Evolutionary conservation across 1,140 invertebrate genomes (phyloP), one percentile per base, ranked within the genome.

Genomic region (Nomia melanderi): DNA sequence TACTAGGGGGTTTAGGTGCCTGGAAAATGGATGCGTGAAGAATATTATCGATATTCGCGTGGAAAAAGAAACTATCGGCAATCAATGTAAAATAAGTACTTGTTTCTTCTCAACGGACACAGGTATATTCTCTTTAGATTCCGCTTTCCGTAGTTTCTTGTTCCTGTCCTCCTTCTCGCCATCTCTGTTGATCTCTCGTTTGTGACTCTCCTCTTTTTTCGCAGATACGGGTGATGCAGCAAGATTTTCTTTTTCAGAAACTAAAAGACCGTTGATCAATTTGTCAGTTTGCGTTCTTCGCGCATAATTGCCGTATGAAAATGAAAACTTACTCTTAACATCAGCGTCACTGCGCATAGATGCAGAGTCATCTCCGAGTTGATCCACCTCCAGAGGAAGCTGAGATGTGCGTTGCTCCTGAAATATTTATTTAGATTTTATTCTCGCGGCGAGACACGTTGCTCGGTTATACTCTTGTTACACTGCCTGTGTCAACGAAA

Each of bases 381-480:
- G 92, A 87, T 97, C 96, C 94, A 96, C 94, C 93, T 97, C 96
- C 95, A 96, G 95, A 88, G 95, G 96, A 93, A 96, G 94, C 92
- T 96, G 96, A 88, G 96, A 96, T 88, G 95, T 95, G 94, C 96
- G 96, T 93, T 96, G 96, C 94, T 97, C 96, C 96, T 97, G 91
- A 65, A 89, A 91, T 67, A 25, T 50, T 23, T n/a, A 27, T 27
- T 56, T 11, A 8, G 36, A 8, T 69, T 5, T 25, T 53, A 64
- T 6, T 69, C 31, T n/a, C 8, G 14, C n/a, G 3, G n/a, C 6
- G 6, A 29, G 20, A 47, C 4, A 33, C 12, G 23, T 7, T 41
- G 14, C 33, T 59, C 6, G 39, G 25, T 31, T n/a, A 27, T 9
- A 44, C 41, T 44, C 33, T 25, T 56, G n/a, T 41, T 36, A 71